These are phyloP conservation scores for Orchesella flavescens DNA, from an alignment of 2,888 invertebrate species.

Conservation along the genomic window DNA sequence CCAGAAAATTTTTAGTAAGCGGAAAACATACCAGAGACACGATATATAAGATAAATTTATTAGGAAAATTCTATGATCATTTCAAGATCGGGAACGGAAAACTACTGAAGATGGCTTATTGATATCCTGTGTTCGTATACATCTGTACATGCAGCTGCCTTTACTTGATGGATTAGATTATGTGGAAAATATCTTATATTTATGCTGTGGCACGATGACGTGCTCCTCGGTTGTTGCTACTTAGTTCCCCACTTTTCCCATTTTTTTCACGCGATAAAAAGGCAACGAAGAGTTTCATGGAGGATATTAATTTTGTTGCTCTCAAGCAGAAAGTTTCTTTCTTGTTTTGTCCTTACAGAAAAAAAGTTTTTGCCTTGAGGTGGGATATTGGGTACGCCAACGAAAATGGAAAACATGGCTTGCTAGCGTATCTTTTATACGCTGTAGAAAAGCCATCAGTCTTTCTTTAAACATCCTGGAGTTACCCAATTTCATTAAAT, in stretches of 20 bases:
- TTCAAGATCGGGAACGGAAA: no score
- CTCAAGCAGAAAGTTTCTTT: slow-evolving; percentile 32
- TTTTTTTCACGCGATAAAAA: slow-evolving; percentile 22
- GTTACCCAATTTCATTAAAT: slow-evolving; percentile 53
- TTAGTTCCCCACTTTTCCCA: slow-evolving; percentile 20
- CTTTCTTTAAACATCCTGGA: slow-evolving; percentile 28
- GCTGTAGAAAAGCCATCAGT: slow-evolving; percentile 31
- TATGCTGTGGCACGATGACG: slow-evolving; percentile 64
- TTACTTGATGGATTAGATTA: slow-evolving; percentile 66
- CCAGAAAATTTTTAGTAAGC: no score
- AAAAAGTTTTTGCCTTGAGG: slow-evolving; percentile 32
- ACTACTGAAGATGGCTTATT: not conserved
- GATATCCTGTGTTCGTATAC: not conserved
- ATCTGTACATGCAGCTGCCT: slow-evolving; percentile 47
- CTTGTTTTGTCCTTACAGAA: slow-evolving; percentile 28
- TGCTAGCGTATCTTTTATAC: not conserved
- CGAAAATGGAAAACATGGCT: slow-evolving; percentile 22
- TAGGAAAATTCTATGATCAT: no score
- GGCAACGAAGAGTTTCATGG: slow-evolving; percentile 9
- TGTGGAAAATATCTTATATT: slow-evolving; percentile 66
- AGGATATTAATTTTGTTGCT: slow-evolving; percentile 50
- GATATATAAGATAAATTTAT: no score
- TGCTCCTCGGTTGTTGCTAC: slow-evolving; percentile 20
- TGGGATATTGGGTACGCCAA: slow-evolving; percentile 22
- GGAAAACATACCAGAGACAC: not conserved